phyloP scores from a whole-genome alignment of 2,888 invertebrate genomes.

The Lasioglossum oenotherae region DNA sequence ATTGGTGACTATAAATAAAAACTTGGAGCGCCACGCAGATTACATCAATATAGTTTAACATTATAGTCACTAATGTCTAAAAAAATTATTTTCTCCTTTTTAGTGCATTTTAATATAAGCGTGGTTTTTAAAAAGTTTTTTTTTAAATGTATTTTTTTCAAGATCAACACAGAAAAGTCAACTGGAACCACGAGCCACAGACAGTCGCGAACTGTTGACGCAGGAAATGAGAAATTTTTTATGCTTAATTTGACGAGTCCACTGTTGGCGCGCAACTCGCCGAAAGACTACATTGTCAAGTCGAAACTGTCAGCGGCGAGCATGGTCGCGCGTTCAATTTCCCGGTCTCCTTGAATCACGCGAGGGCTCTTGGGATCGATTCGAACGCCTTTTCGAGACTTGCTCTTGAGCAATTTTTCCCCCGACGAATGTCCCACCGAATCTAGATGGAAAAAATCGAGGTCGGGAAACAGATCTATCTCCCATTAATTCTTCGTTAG shows the following conservation, averaged over 20 bases:
- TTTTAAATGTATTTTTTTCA: too few relatives aligned
- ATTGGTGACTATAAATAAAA: too few relatives aligned
- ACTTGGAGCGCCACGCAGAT: too few relatives aligned
- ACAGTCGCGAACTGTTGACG: neutral
- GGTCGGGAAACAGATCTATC: neutral
- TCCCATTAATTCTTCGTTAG: neutral
- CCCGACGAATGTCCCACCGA: conserved; percentile 20
- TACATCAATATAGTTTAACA: too few relatives aligned
- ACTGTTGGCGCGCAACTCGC: neutral
- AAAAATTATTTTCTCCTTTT: too few relatives aligned
- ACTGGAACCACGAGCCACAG: neutral
- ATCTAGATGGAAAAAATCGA: neutral
- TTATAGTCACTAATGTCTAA: too few relatives aligned
- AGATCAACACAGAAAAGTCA: too few relatives aligned
- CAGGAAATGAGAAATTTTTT: neutral
- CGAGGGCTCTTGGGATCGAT: conserved; percentile 53
- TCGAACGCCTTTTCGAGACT: conserved; percentile 66
- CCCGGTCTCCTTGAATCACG: conserved; percentile 77
- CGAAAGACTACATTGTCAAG: neutral
- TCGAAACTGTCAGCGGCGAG: conserved; percentile 41
- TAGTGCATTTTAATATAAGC: too few relatives aligned
- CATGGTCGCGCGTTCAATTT: conserved; percentile 58
- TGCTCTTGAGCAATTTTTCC: conserved; percentile 55
- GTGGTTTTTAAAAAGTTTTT: too few relatives aligned
- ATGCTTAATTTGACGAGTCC: neutral